A percentile compares a stretch with the other conserved stretches of the same genome.
Conservation (phyloP, 2,888 invertebrate genomes). For the Sussaba pulchella region DNA sequence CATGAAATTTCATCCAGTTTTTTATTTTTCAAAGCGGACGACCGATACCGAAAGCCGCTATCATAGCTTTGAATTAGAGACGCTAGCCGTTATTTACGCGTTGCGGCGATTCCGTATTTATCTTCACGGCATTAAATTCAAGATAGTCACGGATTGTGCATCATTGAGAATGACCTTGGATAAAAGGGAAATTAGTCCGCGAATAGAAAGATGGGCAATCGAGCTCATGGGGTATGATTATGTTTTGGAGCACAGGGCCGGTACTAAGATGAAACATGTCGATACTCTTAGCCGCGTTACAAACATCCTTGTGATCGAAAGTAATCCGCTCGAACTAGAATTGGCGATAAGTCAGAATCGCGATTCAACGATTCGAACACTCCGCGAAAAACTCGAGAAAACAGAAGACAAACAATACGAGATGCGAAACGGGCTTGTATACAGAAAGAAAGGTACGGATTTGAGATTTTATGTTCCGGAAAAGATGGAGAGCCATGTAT, state of each 20-base stretch:
- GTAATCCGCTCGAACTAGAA: constrained; percentile 54
- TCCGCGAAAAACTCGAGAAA: constrained; percentile 44
- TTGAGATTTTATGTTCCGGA: constrained; percentile 65
- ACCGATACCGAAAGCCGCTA: background rate
- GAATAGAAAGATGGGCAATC: constrained; percentile 74
- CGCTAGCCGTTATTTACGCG: constrained; percentile 71
- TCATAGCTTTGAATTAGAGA: constrained; percentile 71
- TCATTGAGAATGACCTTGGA: constrained; percentile 69
- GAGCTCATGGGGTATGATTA: constrained; percentile 72
- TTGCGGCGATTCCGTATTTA: constrained; percentile 72
- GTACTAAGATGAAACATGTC: constrained; percentile 71
- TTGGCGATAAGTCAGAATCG: constrained; percentile 50
- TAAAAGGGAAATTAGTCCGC: constrained; percentile 74
- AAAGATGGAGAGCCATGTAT: constrained; percentile 53
- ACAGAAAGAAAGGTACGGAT: constrained; percentile 18
- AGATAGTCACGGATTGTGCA: constrained; percentile 75
- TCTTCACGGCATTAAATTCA: constrained; percentile 71
- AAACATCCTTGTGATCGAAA: constrained; percentile 24
- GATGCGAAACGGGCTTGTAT: constrained; percentile 50
- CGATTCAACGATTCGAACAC: constrained; percentile 24
- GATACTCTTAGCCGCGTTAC: constrained; percentile 71
- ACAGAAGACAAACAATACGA: constrained; percentile 37
- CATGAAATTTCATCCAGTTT: background rate
- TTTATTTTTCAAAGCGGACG: constrained; percentile 13
- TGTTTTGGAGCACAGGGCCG: constrained; percentile 68